Evolutionary conservation across 2,888 invertebrate species (phyloP), one percentile per base, ranked within the genome.

Genomic region (Metopia argyrocephala): DNA sequence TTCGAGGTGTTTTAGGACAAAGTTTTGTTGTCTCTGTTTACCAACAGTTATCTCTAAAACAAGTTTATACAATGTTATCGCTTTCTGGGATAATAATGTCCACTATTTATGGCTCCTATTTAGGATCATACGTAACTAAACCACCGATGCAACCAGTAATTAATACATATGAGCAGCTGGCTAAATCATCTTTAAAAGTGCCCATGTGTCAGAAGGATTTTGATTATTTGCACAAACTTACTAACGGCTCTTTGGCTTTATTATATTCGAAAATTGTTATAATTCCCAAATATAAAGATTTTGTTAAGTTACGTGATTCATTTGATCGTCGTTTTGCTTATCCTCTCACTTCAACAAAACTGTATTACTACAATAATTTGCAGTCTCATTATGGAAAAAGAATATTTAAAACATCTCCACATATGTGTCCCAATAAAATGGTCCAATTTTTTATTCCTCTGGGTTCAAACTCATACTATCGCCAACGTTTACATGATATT

Each of bases 1-100:
- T 83, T 46, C 65, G 78, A 12, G 82, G 82, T 5, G 78, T 76
- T 18, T 38, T 83, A 23, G 82, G 82, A 1, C 80, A 75, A n/a
- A 23, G 48, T 27, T 71, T 80, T 5, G 45, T 52, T 5, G 64
- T 48, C 18, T 27, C 57, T 2, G 1, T 25, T 0, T 12, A 38
- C 5, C 25, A 25, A 0, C 45, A 57, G 18, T 9, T 50, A 1
- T 59, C 71, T 1, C 4, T 78, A 3, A 75, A 38, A 20, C 5
- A 78, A 1, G 48, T 80, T 27, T 76, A 78, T 7, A 1, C 18
- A 0, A 61, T 64, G 50, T 38, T 80, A 1, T n/a, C 80, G n/a
- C 4, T 78, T 0, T 23, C 75, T 0, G 79, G 82, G 2, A 18
- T 83, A n/a, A 65, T 61, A 0, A 69, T 75, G 9, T 56, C 46